Evolutionary conservation across 92 coral and sea anemone genomes (phyloP), one percentile per base, ranked within the genome.

Genomic region (Anthopleura xanthogrammica): DNA sequence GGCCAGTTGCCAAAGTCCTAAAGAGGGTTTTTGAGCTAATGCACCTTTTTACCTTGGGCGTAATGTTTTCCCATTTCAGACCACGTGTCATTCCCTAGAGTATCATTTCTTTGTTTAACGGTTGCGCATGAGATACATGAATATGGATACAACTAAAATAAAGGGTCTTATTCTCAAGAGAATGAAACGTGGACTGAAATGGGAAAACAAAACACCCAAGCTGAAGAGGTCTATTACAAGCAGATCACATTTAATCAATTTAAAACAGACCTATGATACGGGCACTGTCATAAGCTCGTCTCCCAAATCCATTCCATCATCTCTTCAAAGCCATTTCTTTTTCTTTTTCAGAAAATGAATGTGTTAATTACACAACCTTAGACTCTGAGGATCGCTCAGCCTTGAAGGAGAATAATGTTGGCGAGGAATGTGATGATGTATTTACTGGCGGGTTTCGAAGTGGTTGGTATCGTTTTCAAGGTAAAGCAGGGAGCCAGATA

Each of bases 401-500:
- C 12, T 40, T n/a, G 6, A 13, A 1, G 3, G 60, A 41, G 2
- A 54, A 65, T 20, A 11, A 16, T 19, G 29, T 20, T 8, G 29
- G 36, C 12, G 65, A 29, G 29, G 4, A 20, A 12, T 82, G 85
- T 50, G 85, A 82, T 42, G 11, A 58, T 41, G 6, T 8, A 13
- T 0, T 22, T 16, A 60, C n/a, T 16, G 19, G 23, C n/a, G 39
- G 36, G 1, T 52, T 52, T 75, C 29, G 13, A 16, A 14, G 14
- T 12, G 76, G 73, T 3, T 88, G 91, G 91, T 88, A 84, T 29
- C 41, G 91, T 5, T 88, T 88, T 78, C 8, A 5, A 8, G 81
- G 79, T 12, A 52, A 39, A 40, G 88, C 88, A 14, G 91, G 88
- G 12, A 29, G 20, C 17, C 29, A n/a, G 17, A 78, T 87, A 77